These are phyloP conservation scores for Xylocopa sonorina DNA, from an alignment of 1,140 invertebrate genomes.

Conservation along the genomic window DNA sequence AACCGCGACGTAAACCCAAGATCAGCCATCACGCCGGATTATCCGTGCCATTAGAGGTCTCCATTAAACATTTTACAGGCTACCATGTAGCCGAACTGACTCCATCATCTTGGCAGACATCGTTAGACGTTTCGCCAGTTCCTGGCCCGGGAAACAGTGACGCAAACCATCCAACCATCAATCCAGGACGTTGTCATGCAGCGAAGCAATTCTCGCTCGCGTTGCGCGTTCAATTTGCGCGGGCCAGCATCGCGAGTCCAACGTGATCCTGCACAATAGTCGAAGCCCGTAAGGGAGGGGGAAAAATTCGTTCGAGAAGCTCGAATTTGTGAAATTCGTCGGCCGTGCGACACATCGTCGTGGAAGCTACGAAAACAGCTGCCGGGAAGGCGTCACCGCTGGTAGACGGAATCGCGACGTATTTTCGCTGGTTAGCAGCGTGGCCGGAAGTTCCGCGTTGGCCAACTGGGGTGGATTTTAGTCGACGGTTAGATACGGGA, in stretches of 20 bases:
- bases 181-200: conserved; percentile 9
- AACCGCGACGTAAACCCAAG: background rate
- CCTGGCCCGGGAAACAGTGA: background rate
- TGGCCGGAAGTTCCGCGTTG: background rate
- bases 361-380: conserved; percentile 3
- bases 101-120: background rate
- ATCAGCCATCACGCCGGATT: background rate
- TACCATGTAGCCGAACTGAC: background rate
- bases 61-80: conserved; percentile 25
- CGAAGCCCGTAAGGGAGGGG: background rate
- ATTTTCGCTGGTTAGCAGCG: conserved; percentile 34
- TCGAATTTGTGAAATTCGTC: conserved; percentile 18
- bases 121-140: background rate
- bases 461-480: background rate
- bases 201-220: background rate
- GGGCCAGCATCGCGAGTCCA: background rate
- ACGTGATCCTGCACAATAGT: background rate
- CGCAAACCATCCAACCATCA: background rate
- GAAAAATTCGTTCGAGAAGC: conserved; percentile 2
- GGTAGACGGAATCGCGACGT: conserved; percentile 14
- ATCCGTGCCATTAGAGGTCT: background rate
- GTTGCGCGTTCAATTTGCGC: conserved; percentile 22
- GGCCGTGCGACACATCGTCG: conserved; percentile 2
- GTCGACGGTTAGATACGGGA: conserved; percentile 6
- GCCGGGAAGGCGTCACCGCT: background rate